phyloP scores from a whole-genome alignment of 2,888 invertebrate genomes.

The Conops quadrifasciatus region DNA sequence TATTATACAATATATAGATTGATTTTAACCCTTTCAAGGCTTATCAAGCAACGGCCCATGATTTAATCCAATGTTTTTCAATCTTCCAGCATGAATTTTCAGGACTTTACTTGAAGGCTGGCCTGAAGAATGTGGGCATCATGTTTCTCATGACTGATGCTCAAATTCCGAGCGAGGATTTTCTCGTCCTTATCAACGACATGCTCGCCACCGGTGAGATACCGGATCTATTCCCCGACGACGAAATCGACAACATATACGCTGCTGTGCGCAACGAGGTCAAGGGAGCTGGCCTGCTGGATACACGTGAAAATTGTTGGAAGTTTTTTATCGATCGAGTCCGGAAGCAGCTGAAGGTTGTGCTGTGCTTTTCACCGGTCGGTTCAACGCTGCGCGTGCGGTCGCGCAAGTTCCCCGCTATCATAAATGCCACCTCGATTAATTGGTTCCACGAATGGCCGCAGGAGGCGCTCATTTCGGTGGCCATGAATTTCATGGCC shows the following conservation, averaged over 20 bases:
- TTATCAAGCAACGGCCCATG: no score
- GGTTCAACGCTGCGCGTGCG: slow-evolving; percentile 91
- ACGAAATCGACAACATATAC: slow-evolving; percentile 95
- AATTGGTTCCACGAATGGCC: slow-evolving; percentile 99
- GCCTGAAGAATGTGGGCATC: slow-evolving; percentile 91
- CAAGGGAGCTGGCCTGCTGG: slow-evolving; percentile 82
- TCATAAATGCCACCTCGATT: slow-evolving; percentile 93
- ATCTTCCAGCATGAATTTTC: slow-evolving; percentile 76
- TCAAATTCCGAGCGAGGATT: slow-evolving; percentile 94
- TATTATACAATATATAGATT: no score
- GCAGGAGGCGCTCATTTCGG: slow-evolving; percentile 94
- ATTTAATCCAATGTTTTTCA: no score
- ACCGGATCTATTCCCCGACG: slow-evolving; percentile 93
- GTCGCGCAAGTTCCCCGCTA: slow-evolving; percentile 94
- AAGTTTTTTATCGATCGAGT: slow-evolving; percentile 97
- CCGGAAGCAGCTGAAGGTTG: slow-evolving; percentile 86
- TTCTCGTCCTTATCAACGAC: slow-evolving; percentile 94
- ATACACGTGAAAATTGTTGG: slow-evolving; percentile 96
- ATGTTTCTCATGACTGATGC: slow-evolving; percentile 98
- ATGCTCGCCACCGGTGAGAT: slow-evolving; percentile 95
- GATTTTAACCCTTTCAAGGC: no score
- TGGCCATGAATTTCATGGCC: slow-evolving; percentile 86
- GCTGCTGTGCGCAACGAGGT: slow-evolving; percentile 82
- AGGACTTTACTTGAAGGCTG: slow-evolving; percentile 87
- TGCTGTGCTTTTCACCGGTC: slow-evolving; percentile 97